These are phyloP conservation scores for Drosophila lacteicornis DNA, from an alignment of 1,140 invertebrate genomes.

Conservation along the genomic window DNA sequence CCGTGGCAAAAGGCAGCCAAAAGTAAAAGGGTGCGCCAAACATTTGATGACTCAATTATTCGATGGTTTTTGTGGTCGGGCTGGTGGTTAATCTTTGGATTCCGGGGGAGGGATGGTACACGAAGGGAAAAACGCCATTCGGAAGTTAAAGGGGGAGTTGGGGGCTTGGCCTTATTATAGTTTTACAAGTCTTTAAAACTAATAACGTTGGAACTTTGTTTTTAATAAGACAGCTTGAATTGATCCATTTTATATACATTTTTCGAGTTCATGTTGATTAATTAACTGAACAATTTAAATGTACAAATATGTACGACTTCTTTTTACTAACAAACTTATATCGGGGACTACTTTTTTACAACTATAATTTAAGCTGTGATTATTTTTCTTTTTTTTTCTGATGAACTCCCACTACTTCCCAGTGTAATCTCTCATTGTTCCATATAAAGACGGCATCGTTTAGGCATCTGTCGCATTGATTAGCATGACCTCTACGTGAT, in stretches of 20 bases:
- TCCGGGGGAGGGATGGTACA: neutral
- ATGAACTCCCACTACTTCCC: neutral
- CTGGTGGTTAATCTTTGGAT: constrained; percentile 34
- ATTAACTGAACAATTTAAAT: too few species aligned
- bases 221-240: neutral
- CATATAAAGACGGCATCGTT: constrained; percentile 10
- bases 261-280: too few species aligned
- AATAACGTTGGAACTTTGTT: too few species aligned
- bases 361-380: too few species aligned
- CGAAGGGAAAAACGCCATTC: neutral
- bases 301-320: too few species aligned
- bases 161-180: too few species aligned
- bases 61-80: constrained; percentile 67
- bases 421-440: neutral
- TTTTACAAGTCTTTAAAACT: too few species aligned
- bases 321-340: too few species aligned
- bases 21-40: constrained; percentile 59
- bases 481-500: constrained; percentile 59
- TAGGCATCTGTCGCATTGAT: constrained; percentile 50
- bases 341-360: too few species aligned
- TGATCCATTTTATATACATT: neutral
- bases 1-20: constrained; percentile 37
- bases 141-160: neutral
- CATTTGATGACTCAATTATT: constrained; percentile 83
- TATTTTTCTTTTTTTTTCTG: too few species aligned